Base-by-base conservation (phyloP, 1,140 invertebrate genomes). In the Lepidurus apus region DNA sequence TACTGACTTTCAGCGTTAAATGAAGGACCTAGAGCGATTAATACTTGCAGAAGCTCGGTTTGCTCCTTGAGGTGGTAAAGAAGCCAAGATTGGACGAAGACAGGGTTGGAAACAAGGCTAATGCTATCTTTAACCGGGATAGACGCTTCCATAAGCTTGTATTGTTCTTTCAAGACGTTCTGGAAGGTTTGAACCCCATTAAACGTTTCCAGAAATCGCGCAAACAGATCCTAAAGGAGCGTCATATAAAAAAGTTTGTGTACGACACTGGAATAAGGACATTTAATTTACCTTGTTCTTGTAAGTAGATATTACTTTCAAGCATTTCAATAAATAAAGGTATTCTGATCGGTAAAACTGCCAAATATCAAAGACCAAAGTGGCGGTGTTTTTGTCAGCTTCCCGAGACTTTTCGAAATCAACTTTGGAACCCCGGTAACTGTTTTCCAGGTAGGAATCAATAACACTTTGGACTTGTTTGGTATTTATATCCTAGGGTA, bases 311-410 rank as follows among this genome's bases (percentile, higher is more conserved):
- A 65, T 65, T 13, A 65, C 53, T 65, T 65, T 65, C 9, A 65
- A 17, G 53, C 53, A 65, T 65, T 65, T 65, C 21, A 65, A 17
- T 17, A 65, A 65, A 21, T 65, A 65, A 1, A 65, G 53, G 53
- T 65, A 65, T 21, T 65, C 53, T 13, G 53, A n/a, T n/a, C 53
- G 53, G 53, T 65, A 21, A 65, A 65, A 65, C 53, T 65, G 53
- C 53, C 53, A 65, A 13, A 65, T n/a, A 21, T 65, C 53, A 17
- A 65, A 17, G 53, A 65, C 17, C 53, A 65, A 65, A 9, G 17
- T 21, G 17, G 21, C 53, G 53, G 53, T 7, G 17, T 13, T 7
- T 65, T 65, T 65, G 53, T 65, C 53, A 13, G n/a, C 21, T 65
- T 65, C 21, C 53, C 53, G 53, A 7, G n/a, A 13, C 17, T 65